Evolutionary conservation across 2,113 vertebrate genomes (phyloP).

Genomic region (Alosa alosa): DNA sequence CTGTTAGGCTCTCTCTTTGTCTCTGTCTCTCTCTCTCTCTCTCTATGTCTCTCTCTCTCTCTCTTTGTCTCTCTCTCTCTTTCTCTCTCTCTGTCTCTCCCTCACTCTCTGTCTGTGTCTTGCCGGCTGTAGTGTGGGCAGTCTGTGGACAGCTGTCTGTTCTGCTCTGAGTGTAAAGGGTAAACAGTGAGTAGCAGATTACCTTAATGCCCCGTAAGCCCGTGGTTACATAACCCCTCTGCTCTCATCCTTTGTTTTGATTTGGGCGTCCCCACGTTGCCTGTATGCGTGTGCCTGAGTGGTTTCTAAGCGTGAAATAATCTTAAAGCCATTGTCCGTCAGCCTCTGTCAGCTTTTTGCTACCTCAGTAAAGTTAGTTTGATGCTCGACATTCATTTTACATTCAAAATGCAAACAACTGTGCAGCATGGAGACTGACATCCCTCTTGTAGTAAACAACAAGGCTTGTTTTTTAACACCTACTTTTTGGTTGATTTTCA

Average conservation of each 20-base stretch:
- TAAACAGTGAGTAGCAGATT: slow-evolving; percentile 41
- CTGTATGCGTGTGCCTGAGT: background rate
- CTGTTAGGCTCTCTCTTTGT: background rate
- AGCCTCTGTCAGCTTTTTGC: background rate
- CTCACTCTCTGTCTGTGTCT: slow-evolving; percentile 5
- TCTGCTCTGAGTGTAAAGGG: slow-evolving; percentile 22
- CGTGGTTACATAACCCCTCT: slow-evolving; percentile 45
- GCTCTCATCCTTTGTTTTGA: slow-evolving; percentile 49
- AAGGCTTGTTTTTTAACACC: too few species aligned
- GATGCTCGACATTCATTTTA: too few species aligned
- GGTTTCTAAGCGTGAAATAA: slow-evolving; percentile 20
- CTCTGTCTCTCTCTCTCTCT: background rate
- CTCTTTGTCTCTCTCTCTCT: background rate
- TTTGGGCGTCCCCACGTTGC: slow-evolving; percentile 31
- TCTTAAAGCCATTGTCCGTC: background rate
- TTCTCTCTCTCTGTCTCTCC: background rate
- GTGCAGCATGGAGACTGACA: too few species aligned
- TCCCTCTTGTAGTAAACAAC: too few species aligned
- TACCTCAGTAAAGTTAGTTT: background rate
- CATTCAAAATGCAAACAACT: too few species aligned
- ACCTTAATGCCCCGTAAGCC: slow-evolving; percentile 43
- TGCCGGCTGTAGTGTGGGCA: background rate
- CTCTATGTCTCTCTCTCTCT: too few species aligned
- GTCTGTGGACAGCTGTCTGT: slow-evolving; percentile 40
- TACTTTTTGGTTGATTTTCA: too few species aligned